Conservation (phyloP, 1,140 invertebrate species). For the Drosophila jambulina region DNA sequence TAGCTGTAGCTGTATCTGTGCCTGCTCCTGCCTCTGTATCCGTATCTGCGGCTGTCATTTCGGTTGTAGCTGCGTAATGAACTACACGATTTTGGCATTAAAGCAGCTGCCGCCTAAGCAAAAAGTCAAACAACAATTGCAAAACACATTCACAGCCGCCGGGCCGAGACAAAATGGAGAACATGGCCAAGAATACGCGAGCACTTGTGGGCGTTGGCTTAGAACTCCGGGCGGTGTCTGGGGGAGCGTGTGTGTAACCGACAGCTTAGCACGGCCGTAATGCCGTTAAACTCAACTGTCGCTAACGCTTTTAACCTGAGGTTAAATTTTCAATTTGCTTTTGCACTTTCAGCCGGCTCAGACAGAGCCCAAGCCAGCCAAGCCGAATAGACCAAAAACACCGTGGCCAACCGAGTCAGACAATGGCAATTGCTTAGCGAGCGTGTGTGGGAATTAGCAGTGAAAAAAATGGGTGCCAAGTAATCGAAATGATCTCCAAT, state of each 20-base stretch:
- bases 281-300: slow-evolving; percentile 82
- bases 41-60: slow-evolving; percentile 27
- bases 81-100: slow-evolving; percentile 82
- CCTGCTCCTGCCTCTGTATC: background rate
- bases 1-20: slow-evolving; percentile 2
- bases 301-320: slow-evolving; percentile 82
- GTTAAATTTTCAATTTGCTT: slow-evolving; percentile 84
- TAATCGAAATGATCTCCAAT: background rate
- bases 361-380: slow-evolving; percentile 34
- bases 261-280: slow-evolving; percentile 81
- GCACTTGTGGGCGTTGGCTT: slow-evolving; percentile 50
- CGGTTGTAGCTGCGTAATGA: slow-evolving; percentile 61
- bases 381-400: slow-evolving; percentile 16
- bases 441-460: slow-evolving; percentile 13
- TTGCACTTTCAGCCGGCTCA: slow-evolving; percentile 57
- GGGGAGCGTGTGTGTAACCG: slow-evolving; percentile 56
- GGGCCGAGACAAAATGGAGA: slow-evolving; percentile 42
- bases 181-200: slow-evolving; percentile 32
- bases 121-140: slow-evolving; percentile 67
- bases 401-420: slow-evolving; percentile 34
- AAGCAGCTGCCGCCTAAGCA: slow-evolving; percentile 59
- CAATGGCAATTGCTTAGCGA: slow-evolving; percentile 56
- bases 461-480: background rate
- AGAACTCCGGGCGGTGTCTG: slow-evolving; percentile 50
- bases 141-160: slow-evolving; percentile 57